Conservation (phyloP, 2,797 vertebrate species). For the Diplodus sargus region DNA sequence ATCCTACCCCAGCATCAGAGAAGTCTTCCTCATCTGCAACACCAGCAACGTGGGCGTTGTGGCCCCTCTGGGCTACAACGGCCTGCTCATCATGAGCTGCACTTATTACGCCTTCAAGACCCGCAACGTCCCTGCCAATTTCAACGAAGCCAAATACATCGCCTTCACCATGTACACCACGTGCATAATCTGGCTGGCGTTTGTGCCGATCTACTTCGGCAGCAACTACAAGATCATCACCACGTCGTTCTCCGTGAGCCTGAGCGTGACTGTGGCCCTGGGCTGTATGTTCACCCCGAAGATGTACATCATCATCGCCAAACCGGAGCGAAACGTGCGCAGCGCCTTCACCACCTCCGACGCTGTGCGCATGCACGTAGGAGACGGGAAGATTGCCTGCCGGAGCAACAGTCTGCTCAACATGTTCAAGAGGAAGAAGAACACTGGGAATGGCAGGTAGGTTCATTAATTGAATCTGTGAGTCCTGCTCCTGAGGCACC, state of each 20-base stretch:
- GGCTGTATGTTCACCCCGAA: constrained; percentile 99
- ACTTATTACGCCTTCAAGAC: constrained; percentile 99
- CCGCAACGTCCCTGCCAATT: constrained; percentile 98
- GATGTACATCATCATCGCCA: constrained; percentile 99
- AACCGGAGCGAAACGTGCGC: constrained; percentile 96
- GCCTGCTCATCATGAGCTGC: constrained; percentile 98
- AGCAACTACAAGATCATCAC: constrained; percentile 99
- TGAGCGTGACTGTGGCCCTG: constrained; percentile 96
- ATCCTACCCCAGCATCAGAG: constrained; percentile 96
- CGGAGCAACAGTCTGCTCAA: constrained; percentile 96
- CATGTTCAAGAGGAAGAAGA: constrained; percentile 99
- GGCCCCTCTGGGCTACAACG: constrained; percentile 96
- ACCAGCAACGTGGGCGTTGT: constrained; percentile 97
- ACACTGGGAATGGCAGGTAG: constrained; percentile 94
- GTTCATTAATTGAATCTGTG: constrained; percentile 78
- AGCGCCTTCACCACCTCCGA: constrained; percentile 99
- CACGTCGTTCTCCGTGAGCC: constrained; percentile 97
- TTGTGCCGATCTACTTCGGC: constrained; percentile 98
- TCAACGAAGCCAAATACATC: constrained; percentile 99
- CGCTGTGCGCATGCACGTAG: constrained; percentile 97
- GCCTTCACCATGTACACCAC: constrained; percentile 99
- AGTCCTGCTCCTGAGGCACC: constrained; percentile 78
- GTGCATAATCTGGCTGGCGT: constrained; percentile 98
- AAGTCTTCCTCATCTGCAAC: constrained; percentile 98
- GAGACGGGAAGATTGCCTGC: constrained; percentile 95